Base-by-base conservation (phyloP, 2,797 vertebrate species). In the Xenopus petersii region DNA sequence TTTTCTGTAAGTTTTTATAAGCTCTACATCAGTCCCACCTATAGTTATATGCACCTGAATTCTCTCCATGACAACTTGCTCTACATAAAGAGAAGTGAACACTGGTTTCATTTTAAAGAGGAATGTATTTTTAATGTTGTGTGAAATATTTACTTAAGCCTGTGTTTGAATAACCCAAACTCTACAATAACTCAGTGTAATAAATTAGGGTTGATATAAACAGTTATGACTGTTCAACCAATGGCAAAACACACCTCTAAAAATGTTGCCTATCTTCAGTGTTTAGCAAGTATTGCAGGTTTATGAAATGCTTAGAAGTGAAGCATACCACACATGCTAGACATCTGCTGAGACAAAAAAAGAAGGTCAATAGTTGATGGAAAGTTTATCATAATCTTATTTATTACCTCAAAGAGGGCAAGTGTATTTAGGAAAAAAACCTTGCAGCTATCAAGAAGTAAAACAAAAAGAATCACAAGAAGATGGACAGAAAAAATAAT, bases 321-420 rank as follows among this genome's bases (percentile, higher is more conserved):
- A 71, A 60, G 64, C 55, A 70, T 48, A 12, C 16, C 67, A 64
- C 74, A 75, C 33, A 71, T 65, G 74, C 42, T 49, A 16, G 70
- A 75, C 61, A 75, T 60, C 61, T 75, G 74, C 46, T 51, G 49
- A 51, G 49, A 51, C 11, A 51, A 10, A 51, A 49, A 30, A 30
- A 51, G 1, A 51, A 51, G 1, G 10, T 51, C 36, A 42, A 42
- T 42, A 42, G 36, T 7, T 42, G 36, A 42, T 42, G 36, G 36
- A 42, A 6, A 42, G 4, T 6, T 4, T 42, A 42, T 42, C 36
- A 42, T 7, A 42, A 9, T 42, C 36, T 42, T 42, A 42, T 42
- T 42, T 42, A 42, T 42, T 6, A 42, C 36, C 5, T 42, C 8
- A 42, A 42, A 42, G 5, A 42, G 8, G 5, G 8, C 36, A 42